These are phyloP conservation scores for Chlorodrepanis virens DNA, from an alignment of 2,113 vertebrate genomes.

Conservation along the genomic window DNA sequence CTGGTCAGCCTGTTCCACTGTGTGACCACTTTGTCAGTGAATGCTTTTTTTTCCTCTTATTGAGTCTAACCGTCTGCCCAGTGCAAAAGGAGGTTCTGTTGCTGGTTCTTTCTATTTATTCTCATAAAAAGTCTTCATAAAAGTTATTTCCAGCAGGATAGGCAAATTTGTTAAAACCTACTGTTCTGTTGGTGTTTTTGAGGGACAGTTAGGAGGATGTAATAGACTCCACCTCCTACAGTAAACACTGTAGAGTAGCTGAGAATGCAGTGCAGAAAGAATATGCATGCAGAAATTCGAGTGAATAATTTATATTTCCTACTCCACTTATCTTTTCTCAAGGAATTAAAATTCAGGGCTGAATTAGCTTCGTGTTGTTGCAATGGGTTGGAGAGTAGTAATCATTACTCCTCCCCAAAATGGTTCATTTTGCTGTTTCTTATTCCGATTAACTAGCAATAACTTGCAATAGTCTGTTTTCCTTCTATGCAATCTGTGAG, in stretches of 20 bases:
- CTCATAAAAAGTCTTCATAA: background rate
- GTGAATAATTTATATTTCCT: background rate
- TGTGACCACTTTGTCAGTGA: background rate
- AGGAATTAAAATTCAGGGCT: background rate
- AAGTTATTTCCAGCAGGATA: background rate
- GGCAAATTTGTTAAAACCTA: background rate
- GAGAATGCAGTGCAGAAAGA: background rate
- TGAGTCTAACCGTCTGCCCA: accelerated
- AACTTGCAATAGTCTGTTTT: background rate
- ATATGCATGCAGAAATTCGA: background rate
- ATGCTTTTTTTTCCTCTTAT: background rate
- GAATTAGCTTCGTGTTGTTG: background rate
- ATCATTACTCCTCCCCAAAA: background rate
- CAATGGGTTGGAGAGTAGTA: background rate
- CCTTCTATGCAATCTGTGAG: background rate
- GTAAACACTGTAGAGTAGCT: background rate
- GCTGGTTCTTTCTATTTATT: background rate
- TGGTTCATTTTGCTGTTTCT: background rate
- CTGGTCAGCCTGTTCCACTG: background rate
- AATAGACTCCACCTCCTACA: background rate
- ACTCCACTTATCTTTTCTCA: background rate
- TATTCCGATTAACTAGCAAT: background rate
- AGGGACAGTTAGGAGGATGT: background rate
- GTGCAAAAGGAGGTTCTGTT: background rate
- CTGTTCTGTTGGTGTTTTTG: background rate